A percentile compares a stretch with the other conserved stretches of the same genome.
Evolutionary conservation across 2,113 vertebrate genomes (phyloP).

Genomic region (Tyrannus savana): DNA sequence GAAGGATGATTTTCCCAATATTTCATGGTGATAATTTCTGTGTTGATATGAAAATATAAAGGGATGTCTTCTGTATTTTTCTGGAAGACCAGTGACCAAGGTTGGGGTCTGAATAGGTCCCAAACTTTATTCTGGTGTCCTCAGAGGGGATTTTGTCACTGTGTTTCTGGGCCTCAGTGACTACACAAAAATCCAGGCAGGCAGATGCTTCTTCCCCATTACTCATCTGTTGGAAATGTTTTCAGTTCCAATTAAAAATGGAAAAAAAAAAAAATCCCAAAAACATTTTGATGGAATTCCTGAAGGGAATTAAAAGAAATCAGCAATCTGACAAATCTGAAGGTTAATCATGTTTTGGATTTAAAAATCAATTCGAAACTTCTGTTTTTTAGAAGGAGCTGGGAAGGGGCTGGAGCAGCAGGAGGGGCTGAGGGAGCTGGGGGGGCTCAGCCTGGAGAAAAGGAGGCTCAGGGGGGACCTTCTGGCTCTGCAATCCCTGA

Average conservation of each 20-base stretch:
- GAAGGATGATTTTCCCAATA: too few relatives aligned
- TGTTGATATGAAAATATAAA: background rate
- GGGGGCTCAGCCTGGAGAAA: background rate
- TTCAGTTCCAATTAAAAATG: background rate
- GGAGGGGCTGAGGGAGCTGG: background rate
- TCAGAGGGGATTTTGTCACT: background rate
- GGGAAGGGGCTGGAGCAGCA: accelerated
- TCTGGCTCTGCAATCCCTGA: background rate
- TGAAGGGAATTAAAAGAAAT: background rate
- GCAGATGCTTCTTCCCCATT: background rate
- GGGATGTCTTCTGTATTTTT: background rate
- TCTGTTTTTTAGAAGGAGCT: background rate
- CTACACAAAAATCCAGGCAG: background rate
- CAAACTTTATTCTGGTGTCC: background rate
- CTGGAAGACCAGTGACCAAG: background rate
- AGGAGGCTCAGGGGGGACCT: background rate
- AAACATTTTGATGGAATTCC: background rate
- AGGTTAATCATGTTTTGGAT: background rate
- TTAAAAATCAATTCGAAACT: background rate
- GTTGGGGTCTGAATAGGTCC: background rate
- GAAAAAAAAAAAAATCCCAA: background rate
- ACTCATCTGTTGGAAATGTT: background rate
- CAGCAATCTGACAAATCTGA: background rate
- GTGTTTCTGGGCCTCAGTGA: background rate
- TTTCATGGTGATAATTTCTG: background rate